Evolutionary conservation across 2,797 vertebrate genomes (phyloP).

Genomic region (Poecilia wingei): DNA sequence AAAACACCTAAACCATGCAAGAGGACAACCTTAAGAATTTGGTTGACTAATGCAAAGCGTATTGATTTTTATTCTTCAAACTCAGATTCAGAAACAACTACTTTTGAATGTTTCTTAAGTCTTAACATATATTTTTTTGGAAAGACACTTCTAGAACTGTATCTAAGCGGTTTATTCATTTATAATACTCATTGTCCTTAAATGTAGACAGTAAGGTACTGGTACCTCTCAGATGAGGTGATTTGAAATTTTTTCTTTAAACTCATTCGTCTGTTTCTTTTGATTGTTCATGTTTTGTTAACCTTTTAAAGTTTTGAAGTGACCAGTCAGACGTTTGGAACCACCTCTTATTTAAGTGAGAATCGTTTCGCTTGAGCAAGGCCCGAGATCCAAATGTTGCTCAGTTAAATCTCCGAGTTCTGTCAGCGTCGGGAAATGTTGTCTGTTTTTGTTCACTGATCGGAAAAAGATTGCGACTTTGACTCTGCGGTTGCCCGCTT

Average conservation of each 20-base stretch:
- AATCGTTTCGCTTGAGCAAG: neutral
- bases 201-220: neutral
- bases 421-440: neutral
- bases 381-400: neutral
- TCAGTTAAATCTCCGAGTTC: neutral
- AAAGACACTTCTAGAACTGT: neutral
- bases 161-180: neutral
- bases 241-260: neutral
- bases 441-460: neutral
- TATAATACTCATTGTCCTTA: neutral
- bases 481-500: neutral
- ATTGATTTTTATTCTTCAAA: neutral
- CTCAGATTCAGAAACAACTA: neutral
- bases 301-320: neutral
- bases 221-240: neutral
- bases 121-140: neutral
- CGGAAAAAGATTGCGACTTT: neutral
- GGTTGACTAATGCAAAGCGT: neutral
- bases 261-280: neutral
- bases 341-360: neutral
- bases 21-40: neutral
- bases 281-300: neutral
- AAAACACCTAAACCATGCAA: neutral
- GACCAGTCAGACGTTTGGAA: neutral
- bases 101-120: neutral